Evolutionary conservation across 1,140 invertebrate genomes (phyloP).

Genomic region (Musca domestica): DNA sequence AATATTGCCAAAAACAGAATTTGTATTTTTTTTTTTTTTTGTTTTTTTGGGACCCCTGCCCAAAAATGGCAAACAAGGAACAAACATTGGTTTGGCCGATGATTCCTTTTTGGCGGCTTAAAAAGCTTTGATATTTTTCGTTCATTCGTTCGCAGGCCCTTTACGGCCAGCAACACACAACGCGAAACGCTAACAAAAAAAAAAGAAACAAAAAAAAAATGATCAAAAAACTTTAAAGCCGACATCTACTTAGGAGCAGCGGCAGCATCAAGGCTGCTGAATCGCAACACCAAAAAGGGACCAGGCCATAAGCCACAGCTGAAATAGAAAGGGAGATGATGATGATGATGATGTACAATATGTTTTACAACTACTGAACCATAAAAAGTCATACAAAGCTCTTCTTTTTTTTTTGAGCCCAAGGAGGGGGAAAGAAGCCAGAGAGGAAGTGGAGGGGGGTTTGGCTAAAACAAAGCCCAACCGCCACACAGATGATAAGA

Average conservation of each 20-base stretch:
- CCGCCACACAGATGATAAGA: not conserved
- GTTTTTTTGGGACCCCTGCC: not conserved
- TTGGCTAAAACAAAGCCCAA: not conserved
- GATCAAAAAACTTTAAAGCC: constrained; percentile 20
- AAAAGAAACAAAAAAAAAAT: constrained; percentile 12
- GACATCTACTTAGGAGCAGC: not conserved
- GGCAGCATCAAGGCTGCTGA: not conserved
- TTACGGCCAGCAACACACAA: not conserved
- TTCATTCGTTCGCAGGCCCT: not conserved
- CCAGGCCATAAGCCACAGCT: too few relatives aligned
- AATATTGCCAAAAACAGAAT: constrained; percentile 11
- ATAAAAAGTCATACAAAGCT: not conserved
- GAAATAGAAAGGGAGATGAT: not conserved
- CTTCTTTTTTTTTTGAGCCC: too few relatives aligned
- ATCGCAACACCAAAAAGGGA: not conserved
- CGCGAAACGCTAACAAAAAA: not conserved
- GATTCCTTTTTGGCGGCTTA: not conserved
- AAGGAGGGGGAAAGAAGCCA: too few relatives aligned
- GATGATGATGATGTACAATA: not conserved
- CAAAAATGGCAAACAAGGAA: too few relatives aligned
- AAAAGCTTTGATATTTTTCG: constrained; percentile 14
- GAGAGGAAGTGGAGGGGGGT: not conserved
- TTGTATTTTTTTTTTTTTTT: not conserved
- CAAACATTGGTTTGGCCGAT: too few relatives aligned
- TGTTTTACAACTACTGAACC: constrained; percentile 20